phyloP scores from a whole-genome alignment of 2,888 invertebrate genomes.

The Diplazon laetatorius region DNA sequence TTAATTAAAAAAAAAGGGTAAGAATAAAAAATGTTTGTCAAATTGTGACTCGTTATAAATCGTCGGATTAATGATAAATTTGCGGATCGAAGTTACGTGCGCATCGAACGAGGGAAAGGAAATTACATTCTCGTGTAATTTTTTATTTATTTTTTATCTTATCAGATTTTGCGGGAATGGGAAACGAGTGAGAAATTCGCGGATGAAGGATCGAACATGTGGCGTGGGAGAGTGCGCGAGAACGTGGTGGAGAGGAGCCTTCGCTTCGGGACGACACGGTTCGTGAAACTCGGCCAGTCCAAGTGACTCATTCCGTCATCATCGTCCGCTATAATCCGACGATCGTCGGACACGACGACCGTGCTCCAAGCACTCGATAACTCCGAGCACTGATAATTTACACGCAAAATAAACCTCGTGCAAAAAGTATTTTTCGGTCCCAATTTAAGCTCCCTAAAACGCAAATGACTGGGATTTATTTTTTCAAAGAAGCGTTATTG shows the following conservation, averaged over 20 bases:
- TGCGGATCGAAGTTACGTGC: too few species aligned
- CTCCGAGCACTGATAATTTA: too few species aligned
- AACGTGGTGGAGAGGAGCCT: conserved; percentile 65
- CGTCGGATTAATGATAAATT: too few species aligned
- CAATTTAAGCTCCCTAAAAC: too few species aligned
- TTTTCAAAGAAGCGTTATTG: too few species aligned
- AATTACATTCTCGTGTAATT: conserved; percentile 1
- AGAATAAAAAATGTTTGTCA: too few species aligned
- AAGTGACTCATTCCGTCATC: conserved; percentile 41
- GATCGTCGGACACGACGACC: background rate
- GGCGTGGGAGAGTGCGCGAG: background rate
- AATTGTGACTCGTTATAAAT: too few species aligned
- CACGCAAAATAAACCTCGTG: too few species aligned
- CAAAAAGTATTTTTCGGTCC: too few species aligned
- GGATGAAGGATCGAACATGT: background rate
- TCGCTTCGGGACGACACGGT: conserved; percentile 75
- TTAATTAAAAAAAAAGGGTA: too few species aligned
- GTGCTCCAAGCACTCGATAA: background rate
- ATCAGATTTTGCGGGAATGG: conserved; percentile 40
- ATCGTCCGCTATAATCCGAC: conserved; percentile 31
- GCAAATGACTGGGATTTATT: too few species aligned
- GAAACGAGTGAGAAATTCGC: conserved; percentile 10
- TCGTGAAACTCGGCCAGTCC: conserved; percentile 62
- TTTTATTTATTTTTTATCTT: background rate
- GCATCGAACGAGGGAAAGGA: conserved; percentile 30